Conservation (phyloP, 2,797 vertebrate species). For the Sebastes itinus region DNA sequence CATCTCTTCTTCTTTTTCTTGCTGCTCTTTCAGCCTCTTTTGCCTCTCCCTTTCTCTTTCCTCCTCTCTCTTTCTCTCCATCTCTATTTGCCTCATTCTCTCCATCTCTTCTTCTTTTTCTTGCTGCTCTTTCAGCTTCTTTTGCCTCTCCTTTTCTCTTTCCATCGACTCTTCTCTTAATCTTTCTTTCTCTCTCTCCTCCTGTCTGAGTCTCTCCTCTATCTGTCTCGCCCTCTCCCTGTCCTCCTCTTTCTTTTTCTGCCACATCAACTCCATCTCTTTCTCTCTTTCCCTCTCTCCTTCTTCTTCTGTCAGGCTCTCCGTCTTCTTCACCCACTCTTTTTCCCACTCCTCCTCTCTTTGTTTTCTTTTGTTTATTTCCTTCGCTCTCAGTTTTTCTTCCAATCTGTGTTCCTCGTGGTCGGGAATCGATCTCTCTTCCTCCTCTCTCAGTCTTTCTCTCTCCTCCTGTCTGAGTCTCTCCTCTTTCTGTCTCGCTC, state of each 20-base stretch:
- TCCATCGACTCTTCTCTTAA: background rate
- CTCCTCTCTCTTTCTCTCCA: background rate
- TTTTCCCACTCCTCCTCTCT: conserved; percentile 7
- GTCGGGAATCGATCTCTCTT: background rate
- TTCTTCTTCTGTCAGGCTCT: background rate
- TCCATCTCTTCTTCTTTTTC: background rate
- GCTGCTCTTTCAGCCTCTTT: background rate
- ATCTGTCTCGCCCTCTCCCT: background rate
- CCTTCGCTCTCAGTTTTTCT: background rate
- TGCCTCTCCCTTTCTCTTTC: background rate
- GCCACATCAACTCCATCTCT: conserved; percentile 2
- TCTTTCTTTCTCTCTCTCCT: conserved; percentile 12
- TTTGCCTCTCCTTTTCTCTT: background rate
- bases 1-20: background rate
- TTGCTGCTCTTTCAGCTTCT: background rate
- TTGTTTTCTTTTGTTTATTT: background rate
- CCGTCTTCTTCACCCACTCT: background rate
- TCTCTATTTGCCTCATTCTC: conserved; percentile 2
- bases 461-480: conserved; percentile 16
- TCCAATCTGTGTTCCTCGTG: background rate
- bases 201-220: conserved; percentile 18
- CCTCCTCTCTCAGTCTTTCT: background rate
- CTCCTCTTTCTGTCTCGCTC: conserved; percentile 12
- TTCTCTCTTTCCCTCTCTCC: background rate
- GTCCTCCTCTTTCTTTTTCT: conserved; percentile 21